phyloP scores from a whole-genome alignment of 2,888 invertebrate species.

The Taphrorychus bicolor region DNA sequence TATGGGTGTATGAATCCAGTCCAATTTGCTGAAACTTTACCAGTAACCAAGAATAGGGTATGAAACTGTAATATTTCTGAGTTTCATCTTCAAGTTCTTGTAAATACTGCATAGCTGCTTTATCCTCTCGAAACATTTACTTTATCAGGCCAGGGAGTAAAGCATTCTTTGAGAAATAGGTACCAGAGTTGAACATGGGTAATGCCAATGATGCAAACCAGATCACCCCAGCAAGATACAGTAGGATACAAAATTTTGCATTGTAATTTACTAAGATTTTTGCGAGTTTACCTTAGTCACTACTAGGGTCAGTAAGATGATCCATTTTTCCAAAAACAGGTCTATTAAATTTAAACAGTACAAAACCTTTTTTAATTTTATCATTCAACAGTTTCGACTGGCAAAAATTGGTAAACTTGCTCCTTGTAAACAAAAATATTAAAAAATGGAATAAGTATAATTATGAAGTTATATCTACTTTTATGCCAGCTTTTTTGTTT shows the following conservation, averaged over 20 bases:
- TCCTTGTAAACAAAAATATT: no score
- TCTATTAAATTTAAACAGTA: no score
- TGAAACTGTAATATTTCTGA: constrained; percentile 71
- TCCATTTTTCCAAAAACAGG: constrained; percentile 78
- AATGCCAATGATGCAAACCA: constrained; percentile 84
- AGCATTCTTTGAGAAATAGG: constrained; percentile 97
- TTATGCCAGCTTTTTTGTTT: no score
- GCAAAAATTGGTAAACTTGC: no score
- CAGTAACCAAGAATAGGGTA: constrained; percentile 84
- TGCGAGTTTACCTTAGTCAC: constrained; percentile 77
- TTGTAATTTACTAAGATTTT: constrained; percentile 70
- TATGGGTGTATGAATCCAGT: constrained; percentile 88
- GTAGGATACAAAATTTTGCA: constrained; percentile 66
- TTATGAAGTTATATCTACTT: no score
- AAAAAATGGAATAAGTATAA: no score
- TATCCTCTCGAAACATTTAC: constrained; percentile 82
- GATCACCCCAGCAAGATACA: constrained; percentile 76
- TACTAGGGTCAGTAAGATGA: constrained; percentile 85
- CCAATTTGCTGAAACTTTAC: constrained; percentile 85
- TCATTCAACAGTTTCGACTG: no score
- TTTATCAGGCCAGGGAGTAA: constrained; percentile 88
- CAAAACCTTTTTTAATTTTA: no score
- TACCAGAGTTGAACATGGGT: constrained; percentile 81
- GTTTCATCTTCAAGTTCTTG: constrained; percentile 72
- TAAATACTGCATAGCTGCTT: constrained; percentile 67